A percentile compares a stretch with the other conserved stretches of the same genome.
Conservation (phyloP, 2,888 invertebrate species). For the Diarsia dahlii region DNA sequence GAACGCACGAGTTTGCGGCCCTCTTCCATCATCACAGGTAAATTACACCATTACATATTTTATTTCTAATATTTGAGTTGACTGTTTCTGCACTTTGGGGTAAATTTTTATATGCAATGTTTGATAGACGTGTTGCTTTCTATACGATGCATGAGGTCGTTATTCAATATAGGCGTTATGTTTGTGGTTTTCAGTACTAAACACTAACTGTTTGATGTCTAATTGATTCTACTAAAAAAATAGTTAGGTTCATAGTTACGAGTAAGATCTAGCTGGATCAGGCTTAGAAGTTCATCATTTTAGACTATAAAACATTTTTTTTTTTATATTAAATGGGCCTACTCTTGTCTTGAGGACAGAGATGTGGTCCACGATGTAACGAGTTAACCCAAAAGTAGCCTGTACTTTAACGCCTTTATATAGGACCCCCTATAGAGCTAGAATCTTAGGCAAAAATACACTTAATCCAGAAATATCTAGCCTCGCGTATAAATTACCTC, state of each 20-base stretch:
- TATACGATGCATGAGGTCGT: constrained; percentile 30
- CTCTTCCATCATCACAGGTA: constrained; percentile 92
- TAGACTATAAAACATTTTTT: neutral
- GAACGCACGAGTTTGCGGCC: constrained; percentile 93
- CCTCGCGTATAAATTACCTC: constrained; percentile 19
- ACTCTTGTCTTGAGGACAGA: too few relatives aligned
- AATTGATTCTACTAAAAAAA: neutral
- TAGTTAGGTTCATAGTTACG: neutral
- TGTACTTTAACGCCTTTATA: too few relatives aligned
- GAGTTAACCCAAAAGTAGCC: too few relatives aligned
- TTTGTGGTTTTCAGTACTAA: constrained; percentile 36
- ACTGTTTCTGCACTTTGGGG: constrained; percentile 12
- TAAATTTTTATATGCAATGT: constrained; percentile 6
- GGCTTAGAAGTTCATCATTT: neutral
- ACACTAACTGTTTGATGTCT: constrained; percentile 39
- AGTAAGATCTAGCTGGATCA: neutral
- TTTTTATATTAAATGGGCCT: neutral
- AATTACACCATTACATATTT: neutral
- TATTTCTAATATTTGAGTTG: constrained; percentile 1
- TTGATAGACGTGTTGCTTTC: constrained; percentile 8
- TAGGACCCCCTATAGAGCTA: too few relatives aligned
- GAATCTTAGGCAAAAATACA: neutral
- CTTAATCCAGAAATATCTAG: neutral
- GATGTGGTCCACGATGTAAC: too few relatives aligned
- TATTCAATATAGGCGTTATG: constrained; percentile 8